These are phyloP conservation scores for Streptopelia turtur DNA, from an alignment of 2,797 vertebrate species.

Conservation along the genomic window DNA sequence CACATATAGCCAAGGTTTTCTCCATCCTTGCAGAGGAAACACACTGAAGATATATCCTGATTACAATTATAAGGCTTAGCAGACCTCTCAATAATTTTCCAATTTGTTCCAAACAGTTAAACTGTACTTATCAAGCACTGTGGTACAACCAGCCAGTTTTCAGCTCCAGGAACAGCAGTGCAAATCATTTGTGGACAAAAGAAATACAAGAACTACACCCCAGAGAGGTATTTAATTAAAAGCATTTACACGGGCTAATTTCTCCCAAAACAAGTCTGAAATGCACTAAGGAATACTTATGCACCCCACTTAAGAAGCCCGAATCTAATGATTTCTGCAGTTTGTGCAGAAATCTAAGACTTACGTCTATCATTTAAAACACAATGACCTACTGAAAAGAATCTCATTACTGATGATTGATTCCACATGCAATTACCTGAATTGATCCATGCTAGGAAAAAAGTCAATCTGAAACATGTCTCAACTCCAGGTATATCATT, in stretches of 20 bases:
- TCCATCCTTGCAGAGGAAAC: neutral
- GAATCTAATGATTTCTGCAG: neutral
- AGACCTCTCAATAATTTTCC: neutral
- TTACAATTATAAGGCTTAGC: neutral
- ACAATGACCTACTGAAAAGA: neutral
- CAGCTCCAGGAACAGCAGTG: neutral
- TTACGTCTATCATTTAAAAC: neutral
- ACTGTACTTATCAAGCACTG: neutral
- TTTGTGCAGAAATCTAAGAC: neutral
- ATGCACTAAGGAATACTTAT: neutral
- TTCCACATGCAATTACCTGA: neutral
- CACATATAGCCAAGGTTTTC: fast-evolving
- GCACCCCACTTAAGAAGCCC: neutral
- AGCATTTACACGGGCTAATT: neutral
- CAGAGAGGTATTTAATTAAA: neutral
- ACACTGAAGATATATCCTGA: neutral
- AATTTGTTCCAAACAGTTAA: neutral
- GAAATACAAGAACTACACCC: neutral
- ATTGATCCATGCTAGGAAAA: neutral
- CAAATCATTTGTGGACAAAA: neutral
- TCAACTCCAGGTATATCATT: neutral
- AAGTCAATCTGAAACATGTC: neutral
- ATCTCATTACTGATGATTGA: neutral
- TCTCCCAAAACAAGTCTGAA: neutral
- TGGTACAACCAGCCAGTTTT: neutral